Conservation (phyloP, 1,140 invertebrate genomes). For the Lepidotrigona ventralis region DNA sequence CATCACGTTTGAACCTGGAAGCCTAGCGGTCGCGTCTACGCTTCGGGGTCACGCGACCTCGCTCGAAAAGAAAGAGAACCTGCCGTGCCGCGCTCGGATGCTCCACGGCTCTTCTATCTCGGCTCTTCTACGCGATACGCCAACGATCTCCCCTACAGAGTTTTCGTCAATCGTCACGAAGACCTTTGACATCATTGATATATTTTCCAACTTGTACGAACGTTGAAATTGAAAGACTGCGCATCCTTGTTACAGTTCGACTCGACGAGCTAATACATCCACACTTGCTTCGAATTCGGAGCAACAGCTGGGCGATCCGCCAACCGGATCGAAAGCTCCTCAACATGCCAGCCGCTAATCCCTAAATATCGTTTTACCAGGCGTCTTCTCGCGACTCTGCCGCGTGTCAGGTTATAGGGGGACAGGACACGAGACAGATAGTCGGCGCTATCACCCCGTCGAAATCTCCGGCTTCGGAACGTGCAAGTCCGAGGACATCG, state of each 20-base stretch:
- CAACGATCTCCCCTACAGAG: constrained; percentile 17
- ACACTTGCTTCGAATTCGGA: no score
- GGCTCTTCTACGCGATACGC: background rate
- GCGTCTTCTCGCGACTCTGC: constrained; percentile 45
- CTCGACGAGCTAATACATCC: no score
- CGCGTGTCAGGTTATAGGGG: constrained; percentile 47
- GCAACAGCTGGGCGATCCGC: constrained; percentile 23
- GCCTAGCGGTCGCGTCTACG: constrained; percentile 64
- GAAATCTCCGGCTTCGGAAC: constrained; percentile 44
- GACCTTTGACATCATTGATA: no score
- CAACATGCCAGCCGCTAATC: constrained; percentile 65
- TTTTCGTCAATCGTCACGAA: no score
- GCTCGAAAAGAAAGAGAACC: constrained; percentile 64
- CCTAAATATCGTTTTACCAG: constrained; percentile 69
- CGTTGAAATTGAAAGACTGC: no score
- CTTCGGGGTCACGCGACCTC: constrained; percentile 69
- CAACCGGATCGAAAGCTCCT: constrained; percentile 36
- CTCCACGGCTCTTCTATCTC: constrained; percentile 36
- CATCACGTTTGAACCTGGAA: constrained; percentile 54
- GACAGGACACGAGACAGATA: constrained; percentile 41
- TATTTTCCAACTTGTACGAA: no score
- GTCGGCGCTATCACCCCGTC: constrained; percentile 24
- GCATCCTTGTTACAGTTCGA: no score
- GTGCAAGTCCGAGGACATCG: constrained; percentile 55
- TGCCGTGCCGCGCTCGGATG: constrained; percentile 15